phyloP scores from a whole-genome alignment of 2,888 invertebrate species.

The Salpingus planirostris region DNA sequence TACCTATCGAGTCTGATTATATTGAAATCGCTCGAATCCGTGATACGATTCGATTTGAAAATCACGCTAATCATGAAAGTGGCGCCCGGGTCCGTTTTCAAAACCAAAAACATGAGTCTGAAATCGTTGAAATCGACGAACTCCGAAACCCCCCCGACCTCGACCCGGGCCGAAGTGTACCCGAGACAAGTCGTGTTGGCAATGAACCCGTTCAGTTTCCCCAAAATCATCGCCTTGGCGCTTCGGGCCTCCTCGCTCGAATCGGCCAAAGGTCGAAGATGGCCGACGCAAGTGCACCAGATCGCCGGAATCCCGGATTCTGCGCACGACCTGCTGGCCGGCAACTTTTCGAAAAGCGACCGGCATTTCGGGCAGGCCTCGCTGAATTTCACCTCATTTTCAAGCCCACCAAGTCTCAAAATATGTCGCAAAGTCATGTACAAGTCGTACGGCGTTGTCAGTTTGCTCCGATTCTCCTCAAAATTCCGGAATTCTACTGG shows the following conservation, averaged over 20 bases:
- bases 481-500: background rate
- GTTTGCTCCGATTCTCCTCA: background rate
- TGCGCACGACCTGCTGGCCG: background rate
- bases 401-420: background rate
- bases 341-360: conserved; percentile 1
- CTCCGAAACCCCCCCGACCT: too few relatives aligned
- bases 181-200: too few relatives aligned
- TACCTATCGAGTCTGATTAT: too few relatives aligned
- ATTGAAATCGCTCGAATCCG: too few relatives aligned
- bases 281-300: background rate
- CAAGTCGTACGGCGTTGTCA: conserved; percentile 1
- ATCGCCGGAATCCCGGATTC: background rate
- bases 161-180: too few relatives aligned
- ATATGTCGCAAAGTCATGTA: conserved; percentile 4
- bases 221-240: too few relatives aligned
- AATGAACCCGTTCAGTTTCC: too few relatives aligned
- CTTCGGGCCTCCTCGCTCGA: background rate
- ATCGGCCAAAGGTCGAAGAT: background rate
- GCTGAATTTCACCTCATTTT: background rate
- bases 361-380: conserved; percentile 1
- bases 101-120: background rate
- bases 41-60: too few relatives aligned
- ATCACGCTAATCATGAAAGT: too few relatives aligned
- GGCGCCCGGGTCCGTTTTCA: background rate
- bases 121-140: background rate